Evolutionary conservation across 2,797 vertebrate species (phyloP), one percentile per base, ranked within the genome.

Genomic region (Todus mexicanus): DNA sequence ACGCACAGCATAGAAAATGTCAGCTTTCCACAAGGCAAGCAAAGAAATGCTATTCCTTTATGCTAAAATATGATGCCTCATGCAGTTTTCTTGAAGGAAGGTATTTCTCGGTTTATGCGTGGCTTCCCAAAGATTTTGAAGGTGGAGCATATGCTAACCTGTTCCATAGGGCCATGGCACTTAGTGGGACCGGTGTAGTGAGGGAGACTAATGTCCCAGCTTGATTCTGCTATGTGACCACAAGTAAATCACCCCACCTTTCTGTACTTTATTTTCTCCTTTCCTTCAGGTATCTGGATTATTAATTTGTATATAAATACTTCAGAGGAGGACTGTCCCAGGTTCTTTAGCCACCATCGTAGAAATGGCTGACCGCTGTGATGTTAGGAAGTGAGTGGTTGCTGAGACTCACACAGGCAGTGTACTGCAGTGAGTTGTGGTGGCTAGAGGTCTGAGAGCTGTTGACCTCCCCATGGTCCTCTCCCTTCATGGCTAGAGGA

Each of bases 1-100:
- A 64, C 11, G 29, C 79, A 86, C 84, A 91, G 82, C 79, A 78
- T 50, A 92, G 90, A 94, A 96, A 95, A 95, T 91, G 82, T 93
- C 95, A 95, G 33, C 87, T 92, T 90, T 94, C 82, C 64, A 81
- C 12, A 12, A 93, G 60, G 42, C 60, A 92, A 92, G 76, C 48
- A 92, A 92, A 94, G 73, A 95, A 95, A 90, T 75, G 48, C 35
- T 92, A 6, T 84, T 92, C 37, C 65, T 89, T 94, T 77, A 77
- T 83, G 40, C 40, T 71, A 56, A 74, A 89, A 87, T 90, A 56
- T 50, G 68, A 90, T 79, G 37, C 48, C 45, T 94, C 50, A 12
- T 81, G 59, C 26, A 84, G 43, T 89, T 94, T 91, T 78, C 82
- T 78, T 80, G 38, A 70, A 84, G 48, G 45, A 26, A 73, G 18